Evolutionary conservation across 2,113 vertebrate species (phyloP).

Genomic region (Nansenia antarctica): DNA sequence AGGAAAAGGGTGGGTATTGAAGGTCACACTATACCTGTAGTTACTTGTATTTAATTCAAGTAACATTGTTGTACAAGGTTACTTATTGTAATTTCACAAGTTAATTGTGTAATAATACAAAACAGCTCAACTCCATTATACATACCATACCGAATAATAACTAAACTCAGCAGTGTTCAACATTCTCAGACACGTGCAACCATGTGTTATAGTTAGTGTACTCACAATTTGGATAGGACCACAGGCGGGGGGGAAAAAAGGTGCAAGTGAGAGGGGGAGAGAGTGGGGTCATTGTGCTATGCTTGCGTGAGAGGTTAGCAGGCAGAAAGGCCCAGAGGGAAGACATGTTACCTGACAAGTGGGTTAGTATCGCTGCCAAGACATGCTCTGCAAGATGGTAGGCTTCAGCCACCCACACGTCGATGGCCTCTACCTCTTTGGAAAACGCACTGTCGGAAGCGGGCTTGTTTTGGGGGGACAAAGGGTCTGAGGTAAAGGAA

Average conservation of each 20-base stretch:
- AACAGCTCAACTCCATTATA: too few relatives aligned
- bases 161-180: too few relatives aligned
- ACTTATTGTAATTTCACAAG: too few relatives aligned
- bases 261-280: slow-evolving; percentile 17
- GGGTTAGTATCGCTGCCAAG: slow-evolving; percentile 82
- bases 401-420: slow-evolving; percentile 77
- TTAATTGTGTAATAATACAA: too few relatives aligned
- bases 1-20: too few relatives aligned
- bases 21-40: too few relatives aligned
- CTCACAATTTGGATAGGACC: neutral
- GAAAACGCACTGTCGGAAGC: slow-evolving; percentile 51
- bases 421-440: slow-evolving; percentile 74
- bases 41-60: too few relatives aligned
- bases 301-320: slow-evolving; percentile 64
- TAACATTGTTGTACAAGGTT: too few relatives aligned
- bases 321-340: slow-evolving; percentile 61
- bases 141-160: too few relatives aligned
- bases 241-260: neutral
- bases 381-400: slow-evolving; percentile 80
- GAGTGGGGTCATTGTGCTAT: slow-evolving; percentile 18
- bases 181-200: slow-evolving; percentile 10
- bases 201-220: neutral
- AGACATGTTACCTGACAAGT: slow-evolving; percentile 83
- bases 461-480: slow-evolving; percentile 43
- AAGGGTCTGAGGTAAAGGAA: slow-evolving; percentile 26